Evolutionary conservation across 2,113 vertebrate genomes (phyloP).

Genomic region (Anolis carolinensis): DNA sequence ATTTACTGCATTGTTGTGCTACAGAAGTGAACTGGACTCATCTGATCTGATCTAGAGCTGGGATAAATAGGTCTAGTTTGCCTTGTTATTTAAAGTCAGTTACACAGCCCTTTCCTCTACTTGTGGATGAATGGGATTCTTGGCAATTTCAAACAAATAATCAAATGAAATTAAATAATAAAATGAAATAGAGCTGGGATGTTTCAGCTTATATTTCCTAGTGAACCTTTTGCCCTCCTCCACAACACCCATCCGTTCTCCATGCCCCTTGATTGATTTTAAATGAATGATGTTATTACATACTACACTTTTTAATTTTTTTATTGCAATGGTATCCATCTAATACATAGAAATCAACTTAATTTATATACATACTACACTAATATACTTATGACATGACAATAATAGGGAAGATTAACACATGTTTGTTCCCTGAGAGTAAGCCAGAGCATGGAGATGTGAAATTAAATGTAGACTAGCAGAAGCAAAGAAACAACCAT

Average conservation of each 20-base stretch:
- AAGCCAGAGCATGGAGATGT: neutral
- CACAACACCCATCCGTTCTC: neutral
- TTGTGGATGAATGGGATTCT: neutral
- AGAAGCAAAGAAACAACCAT: neutral
- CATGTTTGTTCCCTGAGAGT: too few species aligned
- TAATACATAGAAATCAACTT: too few species aligned
- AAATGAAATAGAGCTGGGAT: neutral
- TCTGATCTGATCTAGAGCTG: too few species aligned
- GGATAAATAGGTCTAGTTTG: too few species aligned
- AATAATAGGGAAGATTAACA: neutral
- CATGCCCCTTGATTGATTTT: neutral
- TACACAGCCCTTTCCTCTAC: neutral
- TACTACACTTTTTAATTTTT: too few species aligned
- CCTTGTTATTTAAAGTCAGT: too few species aligned
- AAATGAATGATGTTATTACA: neutral
- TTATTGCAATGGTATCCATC: too few species aligned
- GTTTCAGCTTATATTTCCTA: neutral
- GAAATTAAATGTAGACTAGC: neutral
- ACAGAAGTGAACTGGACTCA: too few species aligned
- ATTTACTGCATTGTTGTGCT: too few species aligned
- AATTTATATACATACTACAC: too few species aligned
- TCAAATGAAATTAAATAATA: neutral
- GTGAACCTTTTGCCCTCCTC: neutral
- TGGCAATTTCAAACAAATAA: neutral
- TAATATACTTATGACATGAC: neutral